Conservation (phyloP, 2,888 invertebrate species). For the Altica lythri region DNA sequence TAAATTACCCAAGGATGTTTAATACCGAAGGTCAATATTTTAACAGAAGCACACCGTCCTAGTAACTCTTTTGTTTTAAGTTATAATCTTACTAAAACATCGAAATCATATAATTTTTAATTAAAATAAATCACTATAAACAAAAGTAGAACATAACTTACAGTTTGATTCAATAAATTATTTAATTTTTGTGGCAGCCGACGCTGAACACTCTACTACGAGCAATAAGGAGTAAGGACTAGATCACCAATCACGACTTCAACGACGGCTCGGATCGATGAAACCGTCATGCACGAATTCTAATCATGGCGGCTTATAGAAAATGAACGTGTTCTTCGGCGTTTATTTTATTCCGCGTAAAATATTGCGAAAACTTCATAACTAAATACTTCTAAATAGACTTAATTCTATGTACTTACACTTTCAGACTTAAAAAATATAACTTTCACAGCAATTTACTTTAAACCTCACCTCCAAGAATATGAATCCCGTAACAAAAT, state of each 20-base stretch:
- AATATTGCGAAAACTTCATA: constrained; percentile 11
- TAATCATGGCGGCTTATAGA: constrained; percentile 44
- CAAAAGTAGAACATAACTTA: constrained; percentile 47
- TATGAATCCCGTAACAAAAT: constrained; percentile 25
- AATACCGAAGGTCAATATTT: constrained; percentile 47
- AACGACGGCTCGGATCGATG: constrained; percentile 52
- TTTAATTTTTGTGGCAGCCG: constrained; percentile 49
- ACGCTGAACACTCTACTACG: constrained; percentile 47
- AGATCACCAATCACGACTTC: constrained; percentile 52
- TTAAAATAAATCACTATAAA: constrained; percentile 31
- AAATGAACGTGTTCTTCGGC: constrained; percentile 22
- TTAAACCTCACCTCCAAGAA: constrained; percentile 3
- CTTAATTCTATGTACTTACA: constrained; percentile 22
- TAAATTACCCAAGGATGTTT: constrained; percentile 23
- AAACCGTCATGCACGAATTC: constrained; percentile 54
- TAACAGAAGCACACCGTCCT: no score
- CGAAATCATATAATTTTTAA: constrained; percentile 13
- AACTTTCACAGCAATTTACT: constrained; percentile 15
- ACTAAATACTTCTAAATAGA: constrained; percentile 8
- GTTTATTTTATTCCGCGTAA: neutral
- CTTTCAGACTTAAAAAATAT: constrained; percentile 10
- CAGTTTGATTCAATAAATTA: constrained; percentile 50
- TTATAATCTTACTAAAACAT: constrained; percentile 2
- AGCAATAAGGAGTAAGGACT: constrained; percentile 35
- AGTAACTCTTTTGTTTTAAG: no score